phyloP scores from a whole-genome alignment of 2,113 vertebrate species.

The Hypanus sabinus region DNA sequence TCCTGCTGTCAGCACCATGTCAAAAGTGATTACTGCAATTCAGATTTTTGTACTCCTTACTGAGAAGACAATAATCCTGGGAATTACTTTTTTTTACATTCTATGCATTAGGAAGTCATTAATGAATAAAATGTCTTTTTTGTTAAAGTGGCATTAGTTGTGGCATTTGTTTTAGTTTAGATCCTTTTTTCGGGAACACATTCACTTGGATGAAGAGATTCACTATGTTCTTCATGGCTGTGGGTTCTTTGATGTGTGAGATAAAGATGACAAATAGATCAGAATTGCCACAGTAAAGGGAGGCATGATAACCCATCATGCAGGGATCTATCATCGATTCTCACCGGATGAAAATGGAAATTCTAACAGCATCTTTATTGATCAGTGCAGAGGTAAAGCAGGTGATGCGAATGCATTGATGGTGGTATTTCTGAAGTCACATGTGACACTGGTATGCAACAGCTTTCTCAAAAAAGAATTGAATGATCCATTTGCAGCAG shows the following conservation, averaged over 20 bases:
- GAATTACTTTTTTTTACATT: neutral
- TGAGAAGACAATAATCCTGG: neutral
- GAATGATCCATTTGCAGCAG: neutral
- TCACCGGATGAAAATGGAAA: conserved; percentile 77
- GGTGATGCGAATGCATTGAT: neutral
- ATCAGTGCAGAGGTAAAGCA: neutral
- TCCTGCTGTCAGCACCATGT: neutral
- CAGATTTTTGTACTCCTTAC: neutral
- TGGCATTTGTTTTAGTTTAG: conserved; percentile 60
- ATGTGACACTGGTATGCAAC: neutral
- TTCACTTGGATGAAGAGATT: conserved; percentile 88
- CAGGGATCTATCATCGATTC: conserved; percentile 91
- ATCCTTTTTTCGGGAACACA: conserved; percentile 82
- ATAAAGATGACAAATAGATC: conserved; percentile 78
- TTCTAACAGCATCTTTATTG: conserved; percentile 31
- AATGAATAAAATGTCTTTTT: neutral
- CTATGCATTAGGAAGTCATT: neutral
- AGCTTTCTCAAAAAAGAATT: neutral
- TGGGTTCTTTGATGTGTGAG: conserved; percentile 84
- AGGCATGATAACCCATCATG: conserved; percentile 86
- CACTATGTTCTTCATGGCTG: conserved; percentile 85
- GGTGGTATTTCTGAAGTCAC: neutral
- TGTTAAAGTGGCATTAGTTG: neutral
- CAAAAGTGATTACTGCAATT: neutral
- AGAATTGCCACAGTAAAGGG: conserved; percentile 78